Evolutionary conservation across 2,888 invertebrate species (phyloP), one percentile per base, ranked within the genome.

Genomic region (Athripsodes cinereus): DNA sequence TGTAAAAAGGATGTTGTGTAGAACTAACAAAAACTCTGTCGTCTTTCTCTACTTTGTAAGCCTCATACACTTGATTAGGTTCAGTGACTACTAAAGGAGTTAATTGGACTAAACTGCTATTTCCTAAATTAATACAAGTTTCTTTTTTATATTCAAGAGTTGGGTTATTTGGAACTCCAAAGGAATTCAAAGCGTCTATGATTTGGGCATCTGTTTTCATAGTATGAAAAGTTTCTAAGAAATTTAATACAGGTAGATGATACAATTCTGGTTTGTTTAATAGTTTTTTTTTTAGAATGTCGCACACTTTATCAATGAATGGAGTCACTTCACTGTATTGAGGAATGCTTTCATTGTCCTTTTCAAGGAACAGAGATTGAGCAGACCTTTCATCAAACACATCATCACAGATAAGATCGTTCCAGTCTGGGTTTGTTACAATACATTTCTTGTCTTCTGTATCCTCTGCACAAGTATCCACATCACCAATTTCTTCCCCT

Each of bases 161-260:
- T n/a, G 20, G 31, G 16, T 19, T 51, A 26, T 56, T 47, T 26
- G 26, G 47, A 2, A 48, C 22, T n/a, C 56, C 51, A 26, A 56
- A 56, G 1, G 51, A 56, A 44, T 40, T 48, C 6, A 56, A 51
- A 0, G 56, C 51, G 5, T 22, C 22, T 5, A 50, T 50, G 13
- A 56, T 3, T 22, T 56, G 50, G 13, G 44, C 2, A 26, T 56
- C 56, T 19, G 56, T 18, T 44, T 51, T 56, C 8, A 56, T 40
- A 8, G 22, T 19, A 31, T 56, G 44, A 31, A 56, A 56, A 22
- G 40, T 22, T 47, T 56, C 52, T 44, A 56, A 22, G 46, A 56
- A 56, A 52, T 52, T 56, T 34, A 56, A 50, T 6, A 56, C 20
- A n/a, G 56, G 56, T 35, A 56, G 22, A 46, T 56, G 51, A 52